phyloP scores from a whole-genome alignment of 1,140 invertebrate species.

The Drosophila trapezifrons region DNA sequence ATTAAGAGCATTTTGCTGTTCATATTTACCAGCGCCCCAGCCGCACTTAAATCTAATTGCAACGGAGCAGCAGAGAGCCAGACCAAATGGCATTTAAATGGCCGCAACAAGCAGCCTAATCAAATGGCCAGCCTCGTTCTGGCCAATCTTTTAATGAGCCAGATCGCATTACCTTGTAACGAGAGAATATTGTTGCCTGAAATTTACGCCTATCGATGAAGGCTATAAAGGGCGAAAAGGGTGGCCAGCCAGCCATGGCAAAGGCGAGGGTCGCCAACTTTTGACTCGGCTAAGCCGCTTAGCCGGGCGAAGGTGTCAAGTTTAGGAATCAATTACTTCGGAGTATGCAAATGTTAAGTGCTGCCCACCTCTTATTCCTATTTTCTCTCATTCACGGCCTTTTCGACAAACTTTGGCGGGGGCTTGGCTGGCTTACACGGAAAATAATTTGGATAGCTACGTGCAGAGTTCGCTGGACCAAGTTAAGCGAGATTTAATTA shows the following conservation, averaged over 20 bases:
- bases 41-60: conserved; percentile 79
- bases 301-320: conserved; percentile 73
- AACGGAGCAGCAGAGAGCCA: conserved; percentile 17
- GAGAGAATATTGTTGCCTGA: conserved; percentile 41
- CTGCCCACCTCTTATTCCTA: not conserved
- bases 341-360: conserved; percentile 42
- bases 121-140: conserved; percentile 56
- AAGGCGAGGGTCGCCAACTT: conserved; percentile 33
- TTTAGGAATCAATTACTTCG: conserved; percentile 80
- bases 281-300: conserved; percentile 67
- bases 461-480: not conserved
- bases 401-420: conserved; percentile 22
- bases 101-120: conserved; percentile 55
- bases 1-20: conserved; percentile 82
- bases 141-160: conserved; percentile 72
- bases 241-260: conserved; percentile 20
- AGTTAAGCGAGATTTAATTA: not conserved
- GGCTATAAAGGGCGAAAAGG: not conserved
- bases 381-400: not conserved
- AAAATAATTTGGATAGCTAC: not conserved
- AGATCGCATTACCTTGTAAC: conserved; percentile 62
- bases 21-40: conserved; percentile 64
- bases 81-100: conserved; percentile 63
- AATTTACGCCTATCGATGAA: conserved; percentile 27
- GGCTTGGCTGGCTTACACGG: not conserved